phyloP scores from a whole-genome alignment of 2,113 vertebrate species.

The Amphiprion percula region DNA sequence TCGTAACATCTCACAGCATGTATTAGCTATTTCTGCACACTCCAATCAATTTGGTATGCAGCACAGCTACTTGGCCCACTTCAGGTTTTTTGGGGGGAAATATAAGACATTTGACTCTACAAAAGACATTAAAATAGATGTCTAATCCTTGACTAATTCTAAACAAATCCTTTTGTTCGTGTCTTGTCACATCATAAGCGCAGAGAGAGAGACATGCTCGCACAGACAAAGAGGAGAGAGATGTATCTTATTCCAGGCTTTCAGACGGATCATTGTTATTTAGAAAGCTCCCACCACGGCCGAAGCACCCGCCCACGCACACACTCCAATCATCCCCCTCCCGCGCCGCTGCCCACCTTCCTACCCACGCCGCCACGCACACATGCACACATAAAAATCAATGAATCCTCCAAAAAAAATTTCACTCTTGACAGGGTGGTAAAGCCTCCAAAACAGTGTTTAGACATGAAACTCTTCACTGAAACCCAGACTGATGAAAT shows the following conservation, averaged over 20 bases:
- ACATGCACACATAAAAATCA: constrained; percentile 22
- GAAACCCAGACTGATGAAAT: constrained; percentile 50
- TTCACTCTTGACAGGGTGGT: constrained; percentile 37
- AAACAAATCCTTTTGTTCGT: constrained; percentile 67
- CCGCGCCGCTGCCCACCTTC: constrained; percentile 58
- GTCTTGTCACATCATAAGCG: constrained; percentile 58
- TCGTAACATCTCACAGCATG: neutral
- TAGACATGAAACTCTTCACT: constrained; percentile 44
- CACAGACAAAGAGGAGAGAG: neutral
- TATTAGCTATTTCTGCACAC: constrained; percentile 1
- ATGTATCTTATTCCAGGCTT: constrained; percentile 59
- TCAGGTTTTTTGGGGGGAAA: constrained; percentile 29
- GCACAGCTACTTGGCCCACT: constrained; percentile 34
- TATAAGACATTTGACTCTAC: constrained; percentile 57
- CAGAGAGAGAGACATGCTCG: constrained; percentile 31
- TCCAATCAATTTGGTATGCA: constrained; percentile 41
- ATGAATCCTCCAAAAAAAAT: constrained; percentile 35
- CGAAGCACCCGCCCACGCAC: constrained; percentile 47
- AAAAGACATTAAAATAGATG: constrained; percentile 72
- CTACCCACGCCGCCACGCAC: constrained; percentile 50
- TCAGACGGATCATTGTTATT: constrained; percentile 70
- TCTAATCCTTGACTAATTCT: constrained; percentile 75
- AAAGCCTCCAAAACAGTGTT: constrained; percentile 54
- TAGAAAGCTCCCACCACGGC: constrained; percentile 61
- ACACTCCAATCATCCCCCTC: constrained; percentile 61